Percentiles rank a stretch among this genome's conserved stretches.
phyloP scores from a whole-genome alignment of 2,888 invertebrate species.

The Pinctada fucata region DNA sequence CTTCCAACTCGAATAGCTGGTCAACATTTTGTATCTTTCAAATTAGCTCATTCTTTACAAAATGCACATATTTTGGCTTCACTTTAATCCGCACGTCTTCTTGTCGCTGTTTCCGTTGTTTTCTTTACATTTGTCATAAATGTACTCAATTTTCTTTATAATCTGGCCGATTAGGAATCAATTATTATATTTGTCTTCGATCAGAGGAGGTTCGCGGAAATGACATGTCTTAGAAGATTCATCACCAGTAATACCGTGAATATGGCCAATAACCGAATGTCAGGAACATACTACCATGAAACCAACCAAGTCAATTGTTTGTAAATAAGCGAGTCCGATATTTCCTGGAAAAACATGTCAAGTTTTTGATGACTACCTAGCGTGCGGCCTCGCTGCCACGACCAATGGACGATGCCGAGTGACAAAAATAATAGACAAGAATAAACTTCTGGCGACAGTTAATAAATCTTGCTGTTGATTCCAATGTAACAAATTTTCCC shows the following conservation, averaged over 20 bases:
- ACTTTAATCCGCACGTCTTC: too few relatives aligned
- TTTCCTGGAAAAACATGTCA: neutral
- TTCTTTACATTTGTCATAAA: neutral
- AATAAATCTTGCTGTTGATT: neutral
- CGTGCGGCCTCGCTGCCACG: neutral
- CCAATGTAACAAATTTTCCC: neutral
- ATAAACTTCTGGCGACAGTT: neutral
- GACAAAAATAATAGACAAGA: neutral
- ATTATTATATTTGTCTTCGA: conserved; percentile 8
- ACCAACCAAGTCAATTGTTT: neutral
- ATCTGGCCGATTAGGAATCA: neutral
- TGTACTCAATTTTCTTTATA: neutral
- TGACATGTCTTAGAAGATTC: conserved; percentile 6
- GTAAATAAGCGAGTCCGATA: neutral
- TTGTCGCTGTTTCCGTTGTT: too few relatives aligned
- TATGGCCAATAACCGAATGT: neutral
- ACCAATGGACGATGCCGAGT: neutral
- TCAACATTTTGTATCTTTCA: too few relatives aligned
- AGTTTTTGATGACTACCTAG: neutral
- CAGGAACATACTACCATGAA: conserved; percentile 1
- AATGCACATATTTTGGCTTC: too few relatives aligned
- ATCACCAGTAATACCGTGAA: neutral
- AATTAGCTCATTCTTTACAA: too few relatives aligned
- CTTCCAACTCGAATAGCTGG: too few relatives aligned
- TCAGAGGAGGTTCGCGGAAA: conserved; percentile 6